phyloP scores from a whole-genome alignment of 2,888 invertebrate species.

The Crossocerus cetratus region DNA sequence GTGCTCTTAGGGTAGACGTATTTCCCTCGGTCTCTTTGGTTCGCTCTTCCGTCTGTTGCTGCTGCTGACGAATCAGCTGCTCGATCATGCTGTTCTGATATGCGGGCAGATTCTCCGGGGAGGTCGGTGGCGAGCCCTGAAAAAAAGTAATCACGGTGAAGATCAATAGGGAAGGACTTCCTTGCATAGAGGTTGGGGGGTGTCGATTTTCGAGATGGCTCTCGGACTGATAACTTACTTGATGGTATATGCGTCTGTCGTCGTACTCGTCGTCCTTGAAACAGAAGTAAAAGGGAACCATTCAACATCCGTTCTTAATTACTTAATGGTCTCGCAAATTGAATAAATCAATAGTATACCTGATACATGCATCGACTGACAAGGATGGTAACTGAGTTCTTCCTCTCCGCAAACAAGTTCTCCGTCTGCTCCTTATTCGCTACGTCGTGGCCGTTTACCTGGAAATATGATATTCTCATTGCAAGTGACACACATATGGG shows the following conservation, averaged over 20 bases:
- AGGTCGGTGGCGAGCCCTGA: conserved; percentile 67
- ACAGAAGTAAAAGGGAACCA: conserved; percentile 42
- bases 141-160: conserved; percentile 34
- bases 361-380: conserved; percentile 81
- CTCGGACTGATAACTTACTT: conserved; percentile 59
- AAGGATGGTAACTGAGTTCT: conserved; percentile 80
- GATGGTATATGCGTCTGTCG: conserved; percentile 70
- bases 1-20: conserved; percentile 51
- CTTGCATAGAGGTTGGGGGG: background rate
- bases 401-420: conserved; percentile 80
- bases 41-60: conserved; percentile 67
- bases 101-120: conserved; percentile 72
- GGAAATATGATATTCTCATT: conserved; percentile 19
- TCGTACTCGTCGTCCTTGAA: conserved; percentile 72
- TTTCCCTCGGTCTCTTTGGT: conserved; percentile 68
- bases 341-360: conserved; percentile 66
- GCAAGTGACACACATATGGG: background rate
- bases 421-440: conserved; percentile 81
- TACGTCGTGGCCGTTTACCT: conserved; percentile 81
- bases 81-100: conserved; percentile 79
- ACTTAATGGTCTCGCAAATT: background rate
- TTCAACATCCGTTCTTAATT: background rate
- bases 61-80: conserved; percentile 77
- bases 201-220: background rate
- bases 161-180: conserved; percentile 1